Percentiles rank a stretch among this genome's conserved stretches.
These are phyloP conservation scores for Acrocephalus arundinaceus DNA, from an alignment of 2,113 vertebrate species.

Conservation along the genomic window DNA sequence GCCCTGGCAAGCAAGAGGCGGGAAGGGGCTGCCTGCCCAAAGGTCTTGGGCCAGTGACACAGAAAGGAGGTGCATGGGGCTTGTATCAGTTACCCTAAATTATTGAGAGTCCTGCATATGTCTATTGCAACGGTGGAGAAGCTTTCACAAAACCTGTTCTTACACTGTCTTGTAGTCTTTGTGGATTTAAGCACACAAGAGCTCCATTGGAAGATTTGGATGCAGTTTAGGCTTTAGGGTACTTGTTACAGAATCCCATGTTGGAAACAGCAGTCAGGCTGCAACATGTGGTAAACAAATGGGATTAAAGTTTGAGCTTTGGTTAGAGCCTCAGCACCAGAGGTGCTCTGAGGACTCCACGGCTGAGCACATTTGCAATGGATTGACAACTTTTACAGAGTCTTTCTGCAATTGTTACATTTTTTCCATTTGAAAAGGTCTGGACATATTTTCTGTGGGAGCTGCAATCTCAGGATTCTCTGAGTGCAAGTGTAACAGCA, in stretches of 20 bases:
- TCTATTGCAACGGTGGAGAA: not conserved
- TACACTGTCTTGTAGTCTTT: not conserved
- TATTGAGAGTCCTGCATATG: not conserved
- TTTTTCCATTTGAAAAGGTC: not conserved
- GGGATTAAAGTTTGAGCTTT: not conserved
- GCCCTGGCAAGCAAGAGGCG: not conserved
- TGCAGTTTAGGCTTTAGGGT: not conserved
- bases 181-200: not conserved
- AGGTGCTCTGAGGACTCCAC: not conserved
- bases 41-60: not conserved
- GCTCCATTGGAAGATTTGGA: not conserved
- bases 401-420: not conserved
- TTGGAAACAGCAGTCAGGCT: not conserved
- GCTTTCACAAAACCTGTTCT: not conserved
- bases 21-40: not conserved
- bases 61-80: no score
- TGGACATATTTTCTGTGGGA: not conserved
- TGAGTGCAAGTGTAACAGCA: not conserved
- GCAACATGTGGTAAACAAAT: not conserved
- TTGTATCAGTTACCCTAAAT: not conserved
- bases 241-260: not conserved
- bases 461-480: not conserved
- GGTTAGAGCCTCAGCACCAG: not conserved
- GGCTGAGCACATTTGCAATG: not conserved
- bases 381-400: not conserved